These are phyloP conservation scores for Dastarcus helophoroides DNA, from an alignment of 2,888 invertebrate species.

Conservation along the genomic window DNA sequence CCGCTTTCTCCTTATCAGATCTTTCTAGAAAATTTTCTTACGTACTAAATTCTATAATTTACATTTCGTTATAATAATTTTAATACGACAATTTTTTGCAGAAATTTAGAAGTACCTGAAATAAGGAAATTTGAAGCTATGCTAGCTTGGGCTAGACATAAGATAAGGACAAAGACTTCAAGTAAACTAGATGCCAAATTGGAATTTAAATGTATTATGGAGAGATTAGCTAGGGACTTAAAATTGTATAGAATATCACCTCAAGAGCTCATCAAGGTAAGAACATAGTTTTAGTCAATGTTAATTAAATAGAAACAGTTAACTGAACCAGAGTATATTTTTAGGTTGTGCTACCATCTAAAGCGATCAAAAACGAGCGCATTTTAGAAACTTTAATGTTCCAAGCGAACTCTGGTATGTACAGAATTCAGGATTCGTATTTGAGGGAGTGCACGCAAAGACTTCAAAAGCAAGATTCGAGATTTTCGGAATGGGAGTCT, in stretches of 20 bases:
- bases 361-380: constrained; percentile 83
- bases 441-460: constrained; percentile 79
- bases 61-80: neutral
- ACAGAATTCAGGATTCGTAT: constrained; percentile 78
- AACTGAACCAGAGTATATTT: neutral
- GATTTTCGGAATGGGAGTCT: constrained; percentile 70
- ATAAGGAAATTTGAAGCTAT: constrained; percentile 88
- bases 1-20: no score
- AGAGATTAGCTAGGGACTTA: constrained; percentile 75
- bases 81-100: constrained; percentile 31
- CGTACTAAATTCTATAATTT: no score
- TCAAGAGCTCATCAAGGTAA: constrained; percentile 79
- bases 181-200: constrained; percentile 74
- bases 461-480: constrained; percentile 79
- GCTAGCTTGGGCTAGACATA: constrained; percentile 80
- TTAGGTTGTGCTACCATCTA: constrained; percentile 78
- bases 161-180: constrained; percentile 67
- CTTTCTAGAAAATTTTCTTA: no score
- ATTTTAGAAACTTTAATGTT: constrained; percentile 87
- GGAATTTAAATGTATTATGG: constrained; percentile 90
- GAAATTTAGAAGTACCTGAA: constrained; percentile 81
- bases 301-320: neutral
- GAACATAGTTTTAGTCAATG: constrained; percentile 1
- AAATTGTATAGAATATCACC: constrained; percentile 85
- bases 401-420: constrained; percentile 88